Evolutionary conservation across 2,797 vertebrate species (phyloP), one percentile per base, ranked within the genome.

Genomic region (Bufotes viridis): DNA sequence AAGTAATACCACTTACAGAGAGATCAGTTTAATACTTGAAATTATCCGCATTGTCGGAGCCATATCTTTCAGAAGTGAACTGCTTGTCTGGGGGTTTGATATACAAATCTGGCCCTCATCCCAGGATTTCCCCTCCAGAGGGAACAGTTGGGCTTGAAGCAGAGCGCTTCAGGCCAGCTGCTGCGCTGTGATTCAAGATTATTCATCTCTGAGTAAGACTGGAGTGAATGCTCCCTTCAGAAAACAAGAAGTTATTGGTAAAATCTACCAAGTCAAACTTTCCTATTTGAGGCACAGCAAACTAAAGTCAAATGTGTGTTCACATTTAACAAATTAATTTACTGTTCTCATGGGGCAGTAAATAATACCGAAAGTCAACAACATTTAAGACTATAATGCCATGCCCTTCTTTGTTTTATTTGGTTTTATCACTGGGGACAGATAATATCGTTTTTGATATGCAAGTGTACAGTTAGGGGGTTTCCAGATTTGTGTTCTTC

Each of bases 121-220:
- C 87, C 87, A 89, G 87, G 84, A 86, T 89, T 86, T 89, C 84
- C 88, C 81, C 67, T 86, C 84, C 58, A 60, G 78, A 86, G 88
- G 84, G 84, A 89, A 70, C 84, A 86, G 60, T 86, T 86, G 88
- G 72, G 78, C 60, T 82, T 82, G 60, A 82, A 82, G 84, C 60
- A 82, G 84, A 76, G 79, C n/a, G 60, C 87, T 78, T 42, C 78
- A 82, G 88, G 70, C 88, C 88, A 86, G 88, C 88, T 89, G 88
- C 79, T 86, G 61, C 58, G 49, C 70, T 78, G 78, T 86, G 78
- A 89, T 89, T 85, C 51, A 81, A 89, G 79, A 89, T 76, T 86
- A 86, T 89, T 81, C 79, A 81, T 70, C 49, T 82, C 74, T 81
- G 80, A 86, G 18, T 65, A 58, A 78, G 60, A 86, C 34, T 12